Percentiles rank a stretch among this genome's conserved stretches.
These are phyloP conservation scores for Drosophila pseudoananassae DNA, from an alignment of 1,140 invertebrate species.

Conservation along the genomic window DNA sequence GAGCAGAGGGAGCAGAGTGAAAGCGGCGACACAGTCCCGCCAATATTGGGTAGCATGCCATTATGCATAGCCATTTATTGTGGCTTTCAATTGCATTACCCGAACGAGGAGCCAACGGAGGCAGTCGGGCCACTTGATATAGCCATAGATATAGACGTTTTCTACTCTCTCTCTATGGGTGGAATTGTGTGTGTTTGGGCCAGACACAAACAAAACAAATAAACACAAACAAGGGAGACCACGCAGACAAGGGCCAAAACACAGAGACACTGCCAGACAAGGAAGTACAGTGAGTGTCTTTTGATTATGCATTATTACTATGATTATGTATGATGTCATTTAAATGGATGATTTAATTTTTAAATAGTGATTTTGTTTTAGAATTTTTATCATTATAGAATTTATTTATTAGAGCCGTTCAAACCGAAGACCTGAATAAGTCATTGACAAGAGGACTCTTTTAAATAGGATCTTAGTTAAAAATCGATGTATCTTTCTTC, in stretches of 20 bases:
- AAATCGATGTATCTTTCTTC: too few species aligned
- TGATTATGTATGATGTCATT: too few species aligned
- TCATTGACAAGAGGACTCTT: too few species aligned
- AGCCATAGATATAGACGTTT: constrained; percentile 17
- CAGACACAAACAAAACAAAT: constrained; percentile 50
- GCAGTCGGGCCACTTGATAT: constrained; percentile 27
- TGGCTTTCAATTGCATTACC: constrained; percentile 64
- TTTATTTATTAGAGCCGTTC: too few species aligned
- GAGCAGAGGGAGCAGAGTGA: constrained; percentile 7
- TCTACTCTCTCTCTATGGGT: not conserved
- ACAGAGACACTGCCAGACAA: constrained; percentile 22
- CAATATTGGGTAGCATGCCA: constrained; percentile 60
- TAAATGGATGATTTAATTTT: too few species aligned
- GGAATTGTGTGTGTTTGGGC: constrained; percentile 6
- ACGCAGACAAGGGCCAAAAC: constrained; percentile 13
- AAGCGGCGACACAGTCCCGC: not conserved
- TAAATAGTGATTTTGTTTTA: too few species aligned
- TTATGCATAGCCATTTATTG: constrained; percentile 72
- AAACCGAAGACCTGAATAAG: too few species aligned
- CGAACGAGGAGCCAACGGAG: not conserved
- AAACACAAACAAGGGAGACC: constrained; percentile 25
- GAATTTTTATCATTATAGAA: too few species aligned
- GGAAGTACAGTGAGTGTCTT: not conserved
- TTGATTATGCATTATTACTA: too few species aligned
- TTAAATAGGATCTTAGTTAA: too few species aligned